Evolutionary conservation across 2,797 vertebrate genomes (phyloP), one percentile per base, ranked within the genome.

Genomic region (Gallinago solitaria): DNA sequence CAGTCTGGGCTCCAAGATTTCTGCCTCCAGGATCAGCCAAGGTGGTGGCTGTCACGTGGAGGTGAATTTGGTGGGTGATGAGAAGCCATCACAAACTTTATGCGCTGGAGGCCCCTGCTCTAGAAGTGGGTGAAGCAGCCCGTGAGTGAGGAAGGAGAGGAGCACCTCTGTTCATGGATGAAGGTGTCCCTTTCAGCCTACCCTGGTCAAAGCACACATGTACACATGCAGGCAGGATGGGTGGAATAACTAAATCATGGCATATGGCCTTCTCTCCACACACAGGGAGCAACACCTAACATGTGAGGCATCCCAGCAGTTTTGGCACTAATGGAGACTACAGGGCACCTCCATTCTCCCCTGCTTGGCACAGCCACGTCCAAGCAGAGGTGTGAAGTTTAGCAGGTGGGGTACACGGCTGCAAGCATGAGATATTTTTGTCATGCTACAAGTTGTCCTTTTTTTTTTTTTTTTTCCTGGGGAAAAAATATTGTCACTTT

Each of bases 401-500:
- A 89, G 87, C 86, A 84, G 89, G 82, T 84, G 81, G 64, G 87
- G 83, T 84, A 56, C 67, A 7, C 7, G 69, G 48, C 77, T 93
- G 68, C 91, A 89, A 90, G 83, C 53, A 37, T 47, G n/a, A 48
- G 51, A 59, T 86, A 85, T 94, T 95, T 94, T 95, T 95, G 67
- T 89, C 87, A 87, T 28, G 63, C 67, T 92, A 48, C 27, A 51
- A 87, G 70, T 95, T 71, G 70, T 37, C 70, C 67, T 97, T 97
- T 67, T 90, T 73, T 87, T 97, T 95, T 97, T 95, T 95, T 19
- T 59, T 60, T 35, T 96, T 92, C 43, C 43, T 19, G 20, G 37
- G 65, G 71, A 90, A 47, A 47, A 89, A 91, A 82, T 91, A 74
- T 97, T 98, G 98, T 98, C 98, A 98, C 97, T 97, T 98, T 98